phyloP scores from a whole-genome alignment of 2,113 vertebrate genomes.

The Emydocephalus ijimae region DNA sequence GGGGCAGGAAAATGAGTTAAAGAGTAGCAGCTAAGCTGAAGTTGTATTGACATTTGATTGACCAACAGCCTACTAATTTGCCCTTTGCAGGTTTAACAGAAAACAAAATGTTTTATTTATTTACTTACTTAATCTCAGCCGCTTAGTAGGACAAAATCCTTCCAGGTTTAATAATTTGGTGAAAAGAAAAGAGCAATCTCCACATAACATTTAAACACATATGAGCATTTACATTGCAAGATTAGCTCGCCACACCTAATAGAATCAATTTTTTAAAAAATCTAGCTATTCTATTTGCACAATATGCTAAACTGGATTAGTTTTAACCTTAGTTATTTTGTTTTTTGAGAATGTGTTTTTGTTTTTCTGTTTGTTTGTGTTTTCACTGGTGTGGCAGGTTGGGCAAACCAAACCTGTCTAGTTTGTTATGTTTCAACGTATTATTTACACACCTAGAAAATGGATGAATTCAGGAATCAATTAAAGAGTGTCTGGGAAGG shows the following conservation, averaged over 20 bases:
- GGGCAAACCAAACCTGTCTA: background rate
- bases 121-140: background rate
- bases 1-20: background rate
- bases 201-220: background rate
- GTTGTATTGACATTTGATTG: background rate
- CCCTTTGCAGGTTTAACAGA: background rate
- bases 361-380: background rate
- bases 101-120: background rate
- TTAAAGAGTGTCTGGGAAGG: background rate
- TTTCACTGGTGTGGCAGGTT: background rate
- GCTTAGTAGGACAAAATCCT: background rate
- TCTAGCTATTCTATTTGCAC: background rate
- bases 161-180: background rate
- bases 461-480: background rate
- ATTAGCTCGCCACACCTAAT: background rate
- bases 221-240: background rate
- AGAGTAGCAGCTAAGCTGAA: background rate
- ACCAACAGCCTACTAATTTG: background rate
- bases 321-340: background rate
- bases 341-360: background rate
- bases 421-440: background rate
- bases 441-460: background rate
- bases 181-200: background rate
- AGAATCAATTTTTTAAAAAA: background rate
- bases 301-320: background rate